A percentile compares a stretch with the other conserved stretches of the same genome.
Conservation (phyloP, 2,888 invertebrate species). For the Cryptocephalus primarius region DNA sequence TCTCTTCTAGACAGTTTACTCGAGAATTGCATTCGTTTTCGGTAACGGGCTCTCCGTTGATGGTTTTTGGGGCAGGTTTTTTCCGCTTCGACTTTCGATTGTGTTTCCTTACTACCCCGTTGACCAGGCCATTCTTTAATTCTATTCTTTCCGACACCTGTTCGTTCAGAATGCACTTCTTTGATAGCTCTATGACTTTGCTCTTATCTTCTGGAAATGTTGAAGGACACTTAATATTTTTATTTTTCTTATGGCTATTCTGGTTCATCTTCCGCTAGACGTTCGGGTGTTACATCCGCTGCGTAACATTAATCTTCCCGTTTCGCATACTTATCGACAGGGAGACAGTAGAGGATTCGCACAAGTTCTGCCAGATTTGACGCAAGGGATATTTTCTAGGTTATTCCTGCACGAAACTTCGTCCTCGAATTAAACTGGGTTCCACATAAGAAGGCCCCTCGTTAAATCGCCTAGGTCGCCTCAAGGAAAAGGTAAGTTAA, state of each 20-base stretch:
- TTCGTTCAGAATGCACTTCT: constrained; percentile 15
- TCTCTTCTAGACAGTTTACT: constrained; percentile 8
- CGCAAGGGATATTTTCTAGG: too few species aligned
- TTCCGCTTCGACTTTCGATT: constrained; percentile 17
- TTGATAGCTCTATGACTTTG: constrained; percentile 10
- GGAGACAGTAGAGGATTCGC: too few species aligned
- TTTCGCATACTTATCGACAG: too few species aligned
- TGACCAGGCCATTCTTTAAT: constrained; percentile 20
- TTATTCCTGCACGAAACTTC: too few species aligned
- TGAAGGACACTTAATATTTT: constrained; percentile 22
- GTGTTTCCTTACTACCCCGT: constrained; percentile 17
- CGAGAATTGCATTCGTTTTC: constrained; percentile 10
- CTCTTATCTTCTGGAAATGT: constrained; percentile 2
- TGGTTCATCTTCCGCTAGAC: constrained; percentile 18
- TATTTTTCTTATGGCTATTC: constrained; percentile 16
- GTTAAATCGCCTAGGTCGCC: too few species aligned
- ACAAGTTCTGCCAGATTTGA: too few species aligned
- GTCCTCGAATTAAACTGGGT: too few species aligned
- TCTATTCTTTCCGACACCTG: constrained; percentile 8
- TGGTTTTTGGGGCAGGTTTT: constrained; percentile 9
- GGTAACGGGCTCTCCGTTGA: constrained; percentile 14
- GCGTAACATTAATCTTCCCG: too few species aligned
- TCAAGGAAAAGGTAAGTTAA: too few species aligned
- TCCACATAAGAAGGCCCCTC: too few species aligned
- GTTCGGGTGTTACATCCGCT: too few species aligned